Percentiles rank a stretch among this genome's conserved stretches.
These are phyloP conservation scores for Peromyscus nudipes DNA, from an alignment of 2,797 vertebrate genomes.

Conservation along the genomic window DNA sequence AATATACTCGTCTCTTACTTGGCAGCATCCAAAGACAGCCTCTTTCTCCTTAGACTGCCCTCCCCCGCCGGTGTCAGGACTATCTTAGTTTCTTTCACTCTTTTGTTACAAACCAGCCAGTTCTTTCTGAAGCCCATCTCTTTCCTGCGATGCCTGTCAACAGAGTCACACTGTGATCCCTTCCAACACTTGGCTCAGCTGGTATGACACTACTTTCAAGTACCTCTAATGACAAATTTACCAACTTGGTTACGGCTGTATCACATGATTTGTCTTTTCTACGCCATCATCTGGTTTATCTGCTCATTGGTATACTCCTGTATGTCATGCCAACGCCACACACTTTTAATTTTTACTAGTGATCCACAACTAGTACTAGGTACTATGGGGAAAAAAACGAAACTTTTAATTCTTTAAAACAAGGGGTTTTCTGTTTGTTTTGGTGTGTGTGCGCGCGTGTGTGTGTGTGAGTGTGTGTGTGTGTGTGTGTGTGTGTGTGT, in stretches of 20 bases:
- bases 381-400: background rate
- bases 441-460: background rate
- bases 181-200: background rate
- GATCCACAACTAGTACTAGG: background rate
- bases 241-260: background rate
- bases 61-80: too few relatives aligned
- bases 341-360: conserved; percentile 11
- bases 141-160: background rate
- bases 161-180: background rate
- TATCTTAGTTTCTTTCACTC: too few relatives aligned
- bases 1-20: background rate
- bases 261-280: conserved; percentile 3
- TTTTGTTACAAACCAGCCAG: background rate
- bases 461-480: background rate
- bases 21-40: background rate
- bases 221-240: background rate
- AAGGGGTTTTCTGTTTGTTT: background rate
- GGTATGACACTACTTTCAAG: background rate
- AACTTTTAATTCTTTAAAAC: conserved; percentile 1
- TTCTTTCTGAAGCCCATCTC: background rate
- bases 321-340: background rate
- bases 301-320: background rate
- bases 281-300: background rate
- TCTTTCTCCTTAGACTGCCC: background rate
- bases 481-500: background rate